These are phyloP conservation scores for Acomys russatus DNA, from an alignment of 2,797 vertebrate species.

Conservation along the genomic window DNA sequence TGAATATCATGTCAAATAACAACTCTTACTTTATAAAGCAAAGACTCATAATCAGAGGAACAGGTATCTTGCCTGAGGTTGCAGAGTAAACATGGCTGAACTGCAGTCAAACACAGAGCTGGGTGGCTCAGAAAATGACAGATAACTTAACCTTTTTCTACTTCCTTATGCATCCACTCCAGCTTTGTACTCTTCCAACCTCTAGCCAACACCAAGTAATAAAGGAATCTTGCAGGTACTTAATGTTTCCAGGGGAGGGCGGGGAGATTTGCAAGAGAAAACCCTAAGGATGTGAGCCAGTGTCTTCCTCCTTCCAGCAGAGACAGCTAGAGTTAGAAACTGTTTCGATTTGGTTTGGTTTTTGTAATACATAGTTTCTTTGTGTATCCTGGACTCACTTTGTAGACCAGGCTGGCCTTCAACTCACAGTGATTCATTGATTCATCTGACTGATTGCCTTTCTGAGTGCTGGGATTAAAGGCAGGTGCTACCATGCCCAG, in stretches of 20 bases:
- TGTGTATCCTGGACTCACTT: no score
- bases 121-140: accelerated
- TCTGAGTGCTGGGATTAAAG: no score
- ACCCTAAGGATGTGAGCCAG: background rate
- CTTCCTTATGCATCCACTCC: accelerated
- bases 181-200: background rate
- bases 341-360: no score
- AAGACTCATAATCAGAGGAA: background rate
- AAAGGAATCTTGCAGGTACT: background rate
- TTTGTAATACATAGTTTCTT: no score
- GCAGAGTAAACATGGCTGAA: background rate
- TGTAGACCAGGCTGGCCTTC: no score
- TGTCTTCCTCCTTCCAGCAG: background rate
- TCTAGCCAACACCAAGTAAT: background rate
- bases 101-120: no score
- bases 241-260: accelerated
- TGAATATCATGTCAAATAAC: background rate
- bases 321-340: background rate
- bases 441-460: no score
- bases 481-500: no score
- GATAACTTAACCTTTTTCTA: background rate
- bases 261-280: no score
- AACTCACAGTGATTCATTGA: no score
- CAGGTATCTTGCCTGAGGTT: no score
- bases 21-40: background rate